Conservation (phyloP, 2,888 invertebrate species). For the Lissonota sp. region DNA sequence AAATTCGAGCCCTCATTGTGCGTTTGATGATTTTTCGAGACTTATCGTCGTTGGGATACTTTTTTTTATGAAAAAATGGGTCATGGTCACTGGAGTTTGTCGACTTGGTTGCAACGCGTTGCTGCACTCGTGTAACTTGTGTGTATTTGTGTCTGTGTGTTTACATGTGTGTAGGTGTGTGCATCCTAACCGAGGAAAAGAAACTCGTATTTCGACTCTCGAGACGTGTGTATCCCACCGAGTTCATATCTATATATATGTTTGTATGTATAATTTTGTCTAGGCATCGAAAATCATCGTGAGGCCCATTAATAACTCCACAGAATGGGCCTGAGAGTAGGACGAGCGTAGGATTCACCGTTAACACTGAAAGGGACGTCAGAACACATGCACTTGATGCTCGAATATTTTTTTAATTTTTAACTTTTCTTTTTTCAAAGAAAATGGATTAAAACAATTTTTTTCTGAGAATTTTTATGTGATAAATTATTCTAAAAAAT, state of each 20-base stretch:
- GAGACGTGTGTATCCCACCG: background rate
- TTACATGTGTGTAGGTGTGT: too few relatives aligned
- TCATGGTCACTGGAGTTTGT: slow-evolving; percentile 57
- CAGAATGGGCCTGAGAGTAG: background rate
- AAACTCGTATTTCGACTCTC: slow-evolving; percentile 9
- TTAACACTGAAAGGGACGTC: slow-evolving; percentile 30
- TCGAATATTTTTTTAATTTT: background rate
- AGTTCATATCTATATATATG: background rate
- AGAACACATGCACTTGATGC: slow-evolving; percentile 12
- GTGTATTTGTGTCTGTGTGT: too few relatives aligned
- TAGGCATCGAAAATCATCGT: background rate
- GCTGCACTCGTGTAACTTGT: slow-evolving; percentile 23
- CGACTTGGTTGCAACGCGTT: slow-evolving; percentile 5
- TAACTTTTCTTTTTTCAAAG: too few relatives aligned
- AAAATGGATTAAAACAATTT: too few relatives aligned
- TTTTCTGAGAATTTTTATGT: too few relatives aligned
- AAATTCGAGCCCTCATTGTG: too few relatives aligned
- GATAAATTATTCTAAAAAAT: too few relatives aligned
- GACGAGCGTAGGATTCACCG: slow-evolving; percentile 33
- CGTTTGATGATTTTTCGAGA: too few relatives aligned
- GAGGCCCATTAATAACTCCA: background rate
- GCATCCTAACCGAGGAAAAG: background rate
- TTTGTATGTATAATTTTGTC: slow-evolving; percentile 16
- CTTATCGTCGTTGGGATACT: too few relatives aligned
- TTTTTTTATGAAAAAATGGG: slow-evolving; percentile 38